Evolutionary conservation across 2,797 vertebrate species (phyloP).

Genomic region (Neoniphon sammara): DNA sequence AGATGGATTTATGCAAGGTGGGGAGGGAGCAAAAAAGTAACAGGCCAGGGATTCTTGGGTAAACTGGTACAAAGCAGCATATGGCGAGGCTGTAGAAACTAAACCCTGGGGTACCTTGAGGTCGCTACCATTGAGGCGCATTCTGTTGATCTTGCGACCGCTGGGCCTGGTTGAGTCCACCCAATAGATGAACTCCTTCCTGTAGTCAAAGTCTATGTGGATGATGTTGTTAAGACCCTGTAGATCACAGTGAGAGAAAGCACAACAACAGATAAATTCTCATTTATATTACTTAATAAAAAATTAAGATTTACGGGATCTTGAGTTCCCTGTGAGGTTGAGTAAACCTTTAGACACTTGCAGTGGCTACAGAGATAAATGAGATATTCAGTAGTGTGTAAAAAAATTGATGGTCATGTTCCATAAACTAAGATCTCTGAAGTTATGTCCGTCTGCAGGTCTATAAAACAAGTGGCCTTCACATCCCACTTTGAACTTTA

Average conservation of each 20-base stretch:
- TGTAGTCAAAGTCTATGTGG: constrained; percentile 98
- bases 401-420: no score
- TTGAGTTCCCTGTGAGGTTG: not conserved
- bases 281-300: not conserved
- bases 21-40: constrained; percentile 12
- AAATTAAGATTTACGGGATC: not conserved
- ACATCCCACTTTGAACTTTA: not conserved
- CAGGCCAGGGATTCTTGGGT: constrained; percentile 12
- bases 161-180: constrained; percentile 97
- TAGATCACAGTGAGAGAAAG: constrained; percentile 14
- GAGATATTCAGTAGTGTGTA: no score
- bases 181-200: constrained; percentile 99
- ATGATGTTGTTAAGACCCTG: constrained; percentile 98
- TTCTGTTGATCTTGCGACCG: constrained; percentile 96
- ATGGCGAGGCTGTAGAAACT: constrained; percentile 17
- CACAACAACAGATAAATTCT: not conserved
- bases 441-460: not conserved
- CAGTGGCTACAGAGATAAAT: not conserved
- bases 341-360: not conserved
- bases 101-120: constrained; percentile 87
- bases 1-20: not conserved
- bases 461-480: not conserved
- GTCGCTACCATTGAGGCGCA: constrained; percentile 96
- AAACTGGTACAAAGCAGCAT: constrained; percentile 15
- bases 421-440: not conserved